phyloP scores from a whole-genome alignment of 2,113 vertebrate species.

The Tachysurus fulvidraco region DNA sequence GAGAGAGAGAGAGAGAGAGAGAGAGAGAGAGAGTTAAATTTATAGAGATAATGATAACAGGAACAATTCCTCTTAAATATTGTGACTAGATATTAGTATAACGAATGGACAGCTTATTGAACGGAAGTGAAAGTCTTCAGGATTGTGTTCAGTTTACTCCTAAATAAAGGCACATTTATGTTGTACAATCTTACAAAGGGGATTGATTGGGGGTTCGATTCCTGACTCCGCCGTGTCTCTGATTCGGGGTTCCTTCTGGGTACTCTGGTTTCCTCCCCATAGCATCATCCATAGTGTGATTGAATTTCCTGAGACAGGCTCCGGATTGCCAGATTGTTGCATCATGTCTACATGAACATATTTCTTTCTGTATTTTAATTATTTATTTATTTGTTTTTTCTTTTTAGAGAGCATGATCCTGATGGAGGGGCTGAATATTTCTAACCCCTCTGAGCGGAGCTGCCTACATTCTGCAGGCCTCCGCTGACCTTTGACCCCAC shows the following conservation, averaged over 20 bases:
- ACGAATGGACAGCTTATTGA: neutral
- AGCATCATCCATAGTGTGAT: neutral
- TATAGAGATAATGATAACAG: neutral
- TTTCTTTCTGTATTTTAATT: neutral
- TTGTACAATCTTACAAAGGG: neutral
- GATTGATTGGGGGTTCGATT: too few relatives aligned
- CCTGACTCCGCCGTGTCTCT: too few relatives aligned
- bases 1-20: too few relatives aligned
- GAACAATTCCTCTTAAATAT: neutral
- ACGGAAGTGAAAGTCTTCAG: neutral
- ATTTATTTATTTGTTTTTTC: neutral
- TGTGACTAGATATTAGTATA: neutral
- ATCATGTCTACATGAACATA: neutral
- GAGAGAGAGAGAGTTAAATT: too few relatives aligned
- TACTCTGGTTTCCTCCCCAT: too few relatives aligned
- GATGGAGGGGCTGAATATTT: conserved; percentile 64
- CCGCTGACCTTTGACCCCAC: conserved; percentile 50
- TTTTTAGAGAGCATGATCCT: conserved; percentile 66
- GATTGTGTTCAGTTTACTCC: neutral
- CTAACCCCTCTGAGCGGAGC: conserved; percentile 58
- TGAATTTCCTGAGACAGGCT: neutral
- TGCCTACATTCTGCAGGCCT: conserved; percentile 43
- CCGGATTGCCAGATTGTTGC: neutral
- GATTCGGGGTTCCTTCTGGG: too few relatives aligned
- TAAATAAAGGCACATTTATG: neutral